Base-by-base conservation (phyloP, 2,113 vertebrate genomes). In the Scalopus aquaticus region DNA sequence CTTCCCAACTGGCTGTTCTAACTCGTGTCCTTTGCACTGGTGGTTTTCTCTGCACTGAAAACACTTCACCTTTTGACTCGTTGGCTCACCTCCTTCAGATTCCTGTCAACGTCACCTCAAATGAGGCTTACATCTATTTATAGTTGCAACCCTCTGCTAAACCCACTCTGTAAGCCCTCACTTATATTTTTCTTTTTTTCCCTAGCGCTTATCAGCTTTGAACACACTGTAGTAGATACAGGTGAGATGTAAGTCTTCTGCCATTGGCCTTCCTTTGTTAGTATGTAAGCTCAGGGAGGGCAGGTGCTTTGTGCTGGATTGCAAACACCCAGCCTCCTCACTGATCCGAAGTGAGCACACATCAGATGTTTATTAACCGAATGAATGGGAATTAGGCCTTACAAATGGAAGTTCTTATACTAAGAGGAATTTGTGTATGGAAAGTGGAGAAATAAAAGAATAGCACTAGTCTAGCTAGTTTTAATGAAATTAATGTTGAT, bases 391-490 rank as follows among this genome's bases (percentile, higher is more conserved):
- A 82, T 56, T 70, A 77, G 24, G 35, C 26, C 32, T 58, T 82
- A 77, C 83, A 77, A 82, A 16, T 39, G 70, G 30, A 56, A 78
- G 67, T 91, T 70, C 51, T 62, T 60, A 70, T 35, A 76, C 72
- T 32, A 11, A 74, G 32, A 88, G 32, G 70, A 28, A 72, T 77
- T 77, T 67, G 64, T 15, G 10, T 64, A 78, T 86, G 32, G 20
- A 62, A 76, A 77, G 64, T 32, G 62, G 79, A 37, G n/a, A 95
- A 89, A 58, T 70, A 67, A 17, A 49, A 90, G 86, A 95, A 51
- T 16, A 74, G 30, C 15, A 73, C 86, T 4, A 90, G 77, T 76
- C 62, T 62, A 83, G 20, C 46, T 72, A 82, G 20, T 49, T 49
- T 60, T 84, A 56, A 67, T 73, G 35, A 90, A 56, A 92, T 12